A percentile compares a stretch with the other conserved stretches of the same genome.
phyloP scores from a whole-genome alignment of 2,113 vertebrate genomes.

The Mormyrus lacerda region DNA sequence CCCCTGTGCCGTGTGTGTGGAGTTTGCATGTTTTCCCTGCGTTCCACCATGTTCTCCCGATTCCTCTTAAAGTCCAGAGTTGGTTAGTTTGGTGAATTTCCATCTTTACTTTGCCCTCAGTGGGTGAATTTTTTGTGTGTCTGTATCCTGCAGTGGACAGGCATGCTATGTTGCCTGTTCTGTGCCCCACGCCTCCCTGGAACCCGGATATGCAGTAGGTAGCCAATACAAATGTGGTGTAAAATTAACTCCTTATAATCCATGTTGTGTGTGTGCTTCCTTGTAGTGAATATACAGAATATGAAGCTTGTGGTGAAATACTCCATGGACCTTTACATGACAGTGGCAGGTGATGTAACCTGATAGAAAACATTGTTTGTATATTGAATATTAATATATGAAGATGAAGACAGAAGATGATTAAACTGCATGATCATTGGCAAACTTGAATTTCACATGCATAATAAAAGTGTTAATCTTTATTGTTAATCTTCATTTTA shows the following conservation, averaged over 20 bases:
- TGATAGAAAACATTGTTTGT: not conserved
- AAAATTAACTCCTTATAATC: not conserved
- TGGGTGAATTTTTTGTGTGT: not conserved
- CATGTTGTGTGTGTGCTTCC: not conserved
- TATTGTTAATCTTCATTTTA: not conserved
- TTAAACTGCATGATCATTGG: not conserved
- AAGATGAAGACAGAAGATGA: not conserved
- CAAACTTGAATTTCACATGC: not conserved
- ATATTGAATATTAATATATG: not conserved
- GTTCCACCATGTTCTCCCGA: not conserved
- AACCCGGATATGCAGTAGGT: not conserved
- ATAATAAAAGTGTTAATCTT: not conserved
- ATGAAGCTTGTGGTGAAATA: not conserved
- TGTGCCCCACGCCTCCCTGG: not conserved
- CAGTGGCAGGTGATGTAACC: not conserved
- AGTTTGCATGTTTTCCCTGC: not conserved
- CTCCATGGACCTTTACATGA: not conserved
- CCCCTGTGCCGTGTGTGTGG: not conserved
- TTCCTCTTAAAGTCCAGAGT: not conserved
- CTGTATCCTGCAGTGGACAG: not conserved
- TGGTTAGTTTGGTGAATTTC: not conserved
- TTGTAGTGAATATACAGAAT: not conserved
- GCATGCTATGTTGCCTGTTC: not conserved
- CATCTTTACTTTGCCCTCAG: not conserved
- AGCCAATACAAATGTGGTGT: not conserved